Base-by-base conservation (phyloP, 2,113 vertebrate genomes). In the Acanthisitta chloris region DNA sequence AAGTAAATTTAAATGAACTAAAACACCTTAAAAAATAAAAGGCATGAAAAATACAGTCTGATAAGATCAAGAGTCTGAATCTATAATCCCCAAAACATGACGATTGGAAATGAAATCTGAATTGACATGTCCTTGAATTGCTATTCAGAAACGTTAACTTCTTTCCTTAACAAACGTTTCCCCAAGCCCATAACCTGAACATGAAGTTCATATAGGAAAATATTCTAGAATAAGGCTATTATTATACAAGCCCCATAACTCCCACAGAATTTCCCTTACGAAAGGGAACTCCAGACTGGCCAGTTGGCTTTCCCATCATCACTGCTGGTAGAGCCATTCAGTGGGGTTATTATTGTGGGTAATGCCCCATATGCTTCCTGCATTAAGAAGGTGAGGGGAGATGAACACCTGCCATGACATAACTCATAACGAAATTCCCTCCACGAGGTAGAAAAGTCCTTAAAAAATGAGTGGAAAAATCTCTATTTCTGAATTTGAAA, bases 321-420 rank as follows among this genome's bases (percentile, higher is more conserved):
- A 10, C 34, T 90, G 74, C 93, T 96, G 90, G 87, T 93, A 92
- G 93, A 95, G 74, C 94, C 82, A 96, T 95, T 95, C 90, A 74
- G n/a, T 83, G 81, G 91, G 78, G 81, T 89, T 92, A 88, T 91
- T 96, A 94, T 62, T 65, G 79, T 70, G 84, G 93, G 82, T 86
- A 96, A 83, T 93, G 88, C 93, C 95, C 79, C 92, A 96, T 90
- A 94, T 94, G 95, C 92, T 97, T 93, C 85, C 86, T 94, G 85
- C 93, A 95, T 95, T 96, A 97, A 83, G 88, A 88, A 95, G 82
- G 94, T 92, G 88, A 95, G 69, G 73, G 76, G 71, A 93, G 79
- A 96, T 67, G 90, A 95, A 95, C 95, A 97, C 92, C 96, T 96
- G 95, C 90, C 94, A 97, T 92, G 87, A 96, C 78, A 91, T 91